Conservation (phyloP, 2,113 vertebrate genomes). For the Atherinomorus stipes region DNA sequence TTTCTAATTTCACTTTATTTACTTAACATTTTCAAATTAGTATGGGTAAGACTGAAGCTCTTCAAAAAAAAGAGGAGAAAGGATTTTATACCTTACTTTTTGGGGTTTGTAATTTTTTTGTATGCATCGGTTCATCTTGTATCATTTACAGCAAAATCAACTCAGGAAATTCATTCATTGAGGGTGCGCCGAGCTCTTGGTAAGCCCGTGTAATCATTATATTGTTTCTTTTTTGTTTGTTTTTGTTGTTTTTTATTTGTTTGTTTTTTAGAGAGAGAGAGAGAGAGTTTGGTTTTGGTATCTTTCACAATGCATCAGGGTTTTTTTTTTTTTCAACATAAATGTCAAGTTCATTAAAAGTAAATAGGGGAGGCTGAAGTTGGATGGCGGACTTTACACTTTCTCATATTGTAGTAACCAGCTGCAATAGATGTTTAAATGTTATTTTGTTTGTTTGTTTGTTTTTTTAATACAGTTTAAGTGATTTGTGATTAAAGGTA, state of each 20-base stretch:
- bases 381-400: background rate
- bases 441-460: too few relatives aligned
- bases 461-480: too few relatives aligned
- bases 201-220: conserved; percentile 54
- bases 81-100: conserved; percentile 77
- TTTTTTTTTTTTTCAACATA: background rate
- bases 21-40: conserved; percentile 19
- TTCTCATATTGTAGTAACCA: too few relatives aligned
- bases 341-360: conserved; percentile 14
- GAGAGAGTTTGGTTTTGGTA: too few relatives aligned
- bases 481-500: too few relatives aligned
- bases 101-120: conserved; percentile 77
- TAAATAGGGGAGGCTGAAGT: background rate
- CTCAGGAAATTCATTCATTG: conserved; percentile 21
- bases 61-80: conserved; percentile 73
- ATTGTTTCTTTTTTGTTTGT: too few relatives aligned
- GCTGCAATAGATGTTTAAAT: too few relatives aligned
- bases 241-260: too few relatives aligned
- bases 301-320: too few relatives aligned
- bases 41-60: conserved; percentile 50
- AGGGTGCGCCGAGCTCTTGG: conserved; percentile 77
- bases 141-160: conserved; percentile 56
- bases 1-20: background rate
- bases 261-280: too few relatives aligned
- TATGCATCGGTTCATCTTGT: conserved; percentile 75